Conservation (phyloP, 1,140 invertebrate genomes). For the Conus ventricosus region DNA sequence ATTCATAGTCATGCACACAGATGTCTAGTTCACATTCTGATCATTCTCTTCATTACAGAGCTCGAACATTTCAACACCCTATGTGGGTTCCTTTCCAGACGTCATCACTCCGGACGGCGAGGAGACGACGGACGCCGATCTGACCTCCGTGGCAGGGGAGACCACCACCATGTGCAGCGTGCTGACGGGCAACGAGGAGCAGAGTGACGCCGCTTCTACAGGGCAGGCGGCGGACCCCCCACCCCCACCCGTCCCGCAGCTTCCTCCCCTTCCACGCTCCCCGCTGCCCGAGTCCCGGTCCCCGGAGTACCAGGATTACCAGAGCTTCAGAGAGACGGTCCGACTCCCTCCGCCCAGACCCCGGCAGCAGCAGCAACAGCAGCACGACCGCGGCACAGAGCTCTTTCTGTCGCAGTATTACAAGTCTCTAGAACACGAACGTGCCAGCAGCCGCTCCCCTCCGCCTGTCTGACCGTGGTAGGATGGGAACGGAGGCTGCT, state of each 20-base stretch:
- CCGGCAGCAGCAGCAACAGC: not conserved
- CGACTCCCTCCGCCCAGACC: not conserved
- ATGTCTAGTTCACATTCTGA: too few relatives aligned
- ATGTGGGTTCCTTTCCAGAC: not conserved
- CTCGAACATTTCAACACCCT: too few relatives aligned
- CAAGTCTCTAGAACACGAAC: conserved; percentile 10
- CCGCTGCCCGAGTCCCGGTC: not conserved
- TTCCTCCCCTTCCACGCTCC: not conserved
- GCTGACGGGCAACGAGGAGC: conserved; percentile 3
- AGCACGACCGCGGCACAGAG: conserved; percentile 6
- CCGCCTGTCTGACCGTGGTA: not conserved
- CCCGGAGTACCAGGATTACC: conserved; percentile 1
- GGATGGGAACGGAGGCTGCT: too few relatives aligned
- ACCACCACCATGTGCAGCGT: conserved; percentile 10
- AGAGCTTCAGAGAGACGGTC: not conserved
- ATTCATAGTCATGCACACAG: too few relatives aligned
- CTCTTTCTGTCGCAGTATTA: conserved; percentile 19
- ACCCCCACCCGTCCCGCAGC: not conserved
- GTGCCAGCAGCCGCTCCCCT: not conserved
- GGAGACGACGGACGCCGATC: not conserved
- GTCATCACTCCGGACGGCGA: not conserved
- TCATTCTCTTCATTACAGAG: too few relatives aligned
- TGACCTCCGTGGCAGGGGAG: conserved; percentile 12
- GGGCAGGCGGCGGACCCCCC: not conserved
- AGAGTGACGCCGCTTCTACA: not conserved